phyloP scores from a whole-genome alignment of 2,888 invertebrate genomes.

The Drosophila parthenogenetica region DNA sequence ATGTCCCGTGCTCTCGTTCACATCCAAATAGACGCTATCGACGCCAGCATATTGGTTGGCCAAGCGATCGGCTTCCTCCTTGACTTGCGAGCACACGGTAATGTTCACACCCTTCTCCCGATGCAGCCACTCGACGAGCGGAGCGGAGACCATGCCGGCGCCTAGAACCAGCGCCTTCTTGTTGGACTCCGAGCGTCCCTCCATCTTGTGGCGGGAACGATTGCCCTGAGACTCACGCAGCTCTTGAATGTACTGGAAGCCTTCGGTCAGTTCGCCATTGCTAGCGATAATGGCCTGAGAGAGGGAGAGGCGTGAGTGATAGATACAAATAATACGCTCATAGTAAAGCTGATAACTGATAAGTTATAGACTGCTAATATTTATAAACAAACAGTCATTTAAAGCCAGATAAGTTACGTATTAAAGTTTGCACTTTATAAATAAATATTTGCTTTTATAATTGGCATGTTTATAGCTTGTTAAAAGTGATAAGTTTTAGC shows the following conservation, averaged over 20 bases:
- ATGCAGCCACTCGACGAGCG: slow-evolving; percentile 96
- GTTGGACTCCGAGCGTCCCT: slow-evolving; percentile 87
- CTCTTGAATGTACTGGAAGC: slow-evolving; percentile 97
- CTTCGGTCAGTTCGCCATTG: slow-evolving; percentile 95
- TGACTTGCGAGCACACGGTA: slow-evolving; percentile 94
- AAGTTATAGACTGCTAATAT: neutral
- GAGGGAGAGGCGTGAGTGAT: neutral
- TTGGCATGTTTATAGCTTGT: too few species aligned
- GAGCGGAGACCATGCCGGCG: slow-evolving; percentile 97
- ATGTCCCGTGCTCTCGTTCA: slow-evolving; percentile 90
- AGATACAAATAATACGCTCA: slow-evolving; percentile 4
- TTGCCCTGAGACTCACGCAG: slow-evolving; percentile 89
- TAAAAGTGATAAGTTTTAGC: too few species aligned
- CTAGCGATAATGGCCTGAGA: slow-evolving; percentile 97
- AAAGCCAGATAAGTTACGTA: too few species aligned
- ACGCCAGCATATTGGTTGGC: slow-evolving; percentile 92
- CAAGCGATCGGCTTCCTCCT: slow-evolving; percentile 94
- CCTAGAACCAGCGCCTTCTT: slow-evolving; percentile 95
- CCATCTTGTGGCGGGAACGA: slow-evolving; percentile 90
- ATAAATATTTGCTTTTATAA: too few species aligned
- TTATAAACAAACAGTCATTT: too few species aligned
- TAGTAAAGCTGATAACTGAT: slow-evolving; percentile 17
- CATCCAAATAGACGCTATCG: slow-evolving; percentile 93
- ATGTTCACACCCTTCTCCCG: slow-evolving; percentile 93
- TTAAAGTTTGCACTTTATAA: too few species aligned